Evolutionary conservation across 2,797 vertebrate species (phyloP), one percentile per base, ranked within the genome.

Genomic region (Perdix hodgsoniae): DNA sequence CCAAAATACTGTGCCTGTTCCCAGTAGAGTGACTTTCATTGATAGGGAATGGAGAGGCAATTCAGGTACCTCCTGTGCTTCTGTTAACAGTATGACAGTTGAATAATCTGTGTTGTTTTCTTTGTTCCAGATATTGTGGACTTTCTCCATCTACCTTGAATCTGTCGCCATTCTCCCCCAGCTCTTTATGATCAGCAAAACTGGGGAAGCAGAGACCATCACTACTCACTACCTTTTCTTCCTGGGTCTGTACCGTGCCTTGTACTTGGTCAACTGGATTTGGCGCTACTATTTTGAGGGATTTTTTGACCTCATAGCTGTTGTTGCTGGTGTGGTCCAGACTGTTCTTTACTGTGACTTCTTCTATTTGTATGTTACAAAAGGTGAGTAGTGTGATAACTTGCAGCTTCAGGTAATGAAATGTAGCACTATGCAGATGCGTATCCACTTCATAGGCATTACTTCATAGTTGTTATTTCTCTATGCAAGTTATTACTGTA

Each of bases 141-240:
- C 99, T 17, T 99, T 99, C 97, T 99, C 99, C 86, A 99, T 99
- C 97, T 99, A 99, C 95, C 96, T 99, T 90, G 99, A 99, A 95
- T 99, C 99, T 0, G 99, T 99, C 96, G 98, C 99, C 88, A 99
- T 99, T 97, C 98, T 99, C 52, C 99, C 99, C 11, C 99, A 99
- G 93, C 99, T 99, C 37, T 99, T 99, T 94, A 99, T 99, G 99
- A 99, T 99, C 97, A 99, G 99, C 96, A 99, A 99, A 98, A 99
- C 99, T 0, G 99, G 99, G 8, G 99, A 99, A 98, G 99, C 99
- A 0, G 99, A 99, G 97, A 99, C 99, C 97, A 99, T 99, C 98
- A 99, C 99, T 95, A 99, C 99, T 71, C 99, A 99, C 97, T 99
- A 99, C 91, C 98, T 99, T 96, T 99, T 99, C 98, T 99, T 99